Evolutionary conservation across 2,113 vertebrate genomes (phyloP).

Genomic region (human (Homo sapiens)): GRCh38 chr3:153407001-153407500

Average conservation of each 20-base stretch:
- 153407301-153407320: background rate
- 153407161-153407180: background rate
- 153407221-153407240: background rate
- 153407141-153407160: background rate
- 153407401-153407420: background rate
- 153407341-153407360: background rate
- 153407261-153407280: constrained; percentile 12
- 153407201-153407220: background rate
- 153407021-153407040: background rate
- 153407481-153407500: background rate
- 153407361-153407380: background rate
- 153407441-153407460: background rate
- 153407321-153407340: background rate
- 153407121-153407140: background rate
- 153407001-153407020: background rate
- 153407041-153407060: background rate
- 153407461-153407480: background rate
- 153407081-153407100: constrained; percentile 27
- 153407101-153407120: background rate
- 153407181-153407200: background rate
- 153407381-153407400: background rate
- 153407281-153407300: background rate
- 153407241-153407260: background rate
- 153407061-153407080: background rate
- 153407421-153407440: background rate